Conservation (phyloP, 2,113 vertebrate species). For the Ploceus nigricollis region DNA sequence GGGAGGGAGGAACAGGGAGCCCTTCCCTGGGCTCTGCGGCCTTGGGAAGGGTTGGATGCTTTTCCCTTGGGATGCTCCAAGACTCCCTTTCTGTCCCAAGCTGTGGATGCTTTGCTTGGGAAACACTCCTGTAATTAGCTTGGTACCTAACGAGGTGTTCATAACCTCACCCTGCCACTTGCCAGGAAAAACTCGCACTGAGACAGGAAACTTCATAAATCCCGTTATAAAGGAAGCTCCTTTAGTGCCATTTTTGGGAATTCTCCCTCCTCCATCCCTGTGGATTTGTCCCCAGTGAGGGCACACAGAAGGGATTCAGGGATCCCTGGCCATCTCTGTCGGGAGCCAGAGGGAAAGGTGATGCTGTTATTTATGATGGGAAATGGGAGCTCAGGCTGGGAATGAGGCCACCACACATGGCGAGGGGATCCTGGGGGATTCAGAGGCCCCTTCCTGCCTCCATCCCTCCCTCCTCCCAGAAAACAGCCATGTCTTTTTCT, state of each 20-base stretch:
- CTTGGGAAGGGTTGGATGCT: background rate
- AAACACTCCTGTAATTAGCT: background rate
- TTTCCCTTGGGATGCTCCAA: background rate
- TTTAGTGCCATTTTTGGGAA: background rate
- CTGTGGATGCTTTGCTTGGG: background rate
- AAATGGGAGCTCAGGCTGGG: background rate
- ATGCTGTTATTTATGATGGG: background rate
- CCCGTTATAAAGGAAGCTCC: accelerated
- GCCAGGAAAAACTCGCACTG: background rate
- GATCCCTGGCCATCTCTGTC: accelerated
- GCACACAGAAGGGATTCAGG: background rate
- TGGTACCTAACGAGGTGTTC: background rate
- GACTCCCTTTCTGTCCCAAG: background rate
- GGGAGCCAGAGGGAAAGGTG: background rate
- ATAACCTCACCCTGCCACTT: background rate
- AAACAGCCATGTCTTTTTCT: background rate
- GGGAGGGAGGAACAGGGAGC: background rate
- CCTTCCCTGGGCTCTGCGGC: background rate
- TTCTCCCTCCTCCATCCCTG: background rate
- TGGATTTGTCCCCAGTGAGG: background rate
- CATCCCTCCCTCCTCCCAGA: background rate
- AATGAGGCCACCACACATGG: background rate
- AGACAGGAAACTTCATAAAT: background rate
- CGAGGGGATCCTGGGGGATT: background rate
- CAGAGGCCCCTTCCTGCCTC: background rate